Percentiles rank a stretch among this genome's conserved stretches.
Evolutionary conservation across 2,888 invertebrate genomes (phyloP).

Genomic region (Cryptocephalus primarius): DNA sequence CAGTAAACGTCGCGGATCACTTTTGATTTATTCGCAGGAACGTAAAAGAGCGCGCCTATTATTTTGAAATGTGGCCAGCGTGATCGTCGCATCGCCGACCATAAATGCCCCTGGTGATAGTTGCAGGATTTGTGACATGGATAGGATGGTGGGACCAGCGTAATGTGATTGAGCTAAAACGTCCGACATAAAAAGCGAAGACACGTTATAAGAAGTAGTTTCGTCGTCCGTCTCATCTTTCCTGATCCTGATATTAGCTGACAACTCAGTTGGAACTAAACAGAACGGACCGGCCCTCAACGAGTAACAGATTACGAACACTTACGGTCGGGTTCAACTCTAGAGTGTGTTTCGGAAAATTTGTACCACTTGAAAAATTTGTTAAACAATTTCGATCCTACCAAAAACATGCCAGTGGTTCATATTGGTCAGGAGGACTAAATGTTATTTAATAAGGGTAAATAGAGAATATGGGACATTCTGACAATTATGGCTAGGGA

Average conservation of each 20-base stretch:
- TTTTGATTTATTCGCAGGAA: background rate
- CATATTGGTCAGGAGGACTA: too few relatives aligned
- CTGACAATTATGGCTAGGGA: too few relatives aligned
- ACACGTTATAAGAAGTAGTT: slow-evolving; percentile 7
- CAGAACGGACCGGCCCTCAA: slow-evolving; percentile 7
- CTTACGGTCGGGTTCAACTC: background rate
- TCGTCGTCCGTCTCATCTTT: slow-evolving; percentile 6
- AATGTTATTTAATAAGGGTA: too few relatives aligned
- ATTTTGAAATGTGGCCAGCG: slow-evolving; percentile 11
- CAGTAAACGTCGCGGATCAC: too few relatives aligned
- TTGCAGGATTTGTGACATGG: slow-evolving; percentile 29
- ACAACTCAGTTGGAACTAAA: slow-evolving; percentile 11
- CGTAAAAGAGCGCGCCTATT: slow-evolving; percentile 3
- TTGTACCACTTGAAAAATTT: too few relatives aligned
- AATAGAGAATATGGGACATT: too few relatives aligned
- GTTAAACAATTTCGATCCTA: too few relatives aligned
- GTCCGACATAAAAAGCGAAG: slow-evolving; percentile 8
- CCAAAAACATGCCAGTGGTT: too few relatives aligned
- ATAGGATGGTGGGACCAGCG: slow-evolving; percentile 26
- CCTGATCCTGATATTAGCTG: slow-evolving; percentile 10
- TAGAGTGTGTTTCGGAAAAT: too few relatives aligned
- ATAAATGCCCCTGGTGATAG: slow-evolving; percentile 24
- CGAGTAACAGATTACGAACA: slow-evolving; percentile 1
- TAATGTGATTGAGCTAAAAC: slow-evolving; percentile 28
- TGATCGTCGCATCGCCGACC: slow-evolving; percentile 18